These are phyloP conservation scores for Colostygia pectinataria DNA, from an alignment of 2,888 invertebrate genomes.

Conservation along the genomic window DNA sequence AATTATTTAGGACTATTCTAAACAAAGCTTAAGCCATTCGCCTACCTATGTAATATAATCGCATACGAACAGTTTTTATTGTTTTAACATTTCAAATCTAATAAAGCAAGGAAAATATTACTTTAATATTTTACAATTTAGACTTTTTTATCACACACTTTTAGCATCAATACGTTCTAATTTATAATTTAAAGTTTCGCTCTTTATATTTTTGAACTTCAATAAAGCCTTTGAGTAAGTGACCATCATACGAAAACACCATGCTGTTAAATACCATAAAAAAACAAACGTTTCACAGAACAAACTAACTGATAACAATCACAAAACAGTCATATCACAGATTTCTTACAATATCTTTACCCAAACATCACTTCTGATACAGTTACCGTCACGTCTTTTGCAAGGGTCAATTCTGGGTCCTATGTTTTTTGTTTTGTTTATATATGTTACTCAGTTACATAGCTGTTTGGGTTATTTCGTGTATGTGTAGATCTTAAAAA, in stretches of 20 bases:
- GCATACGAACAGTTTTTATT: conserved; percentile 5
- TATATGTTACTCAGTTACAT: not conserved
- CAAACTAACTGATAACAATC: conserved; percentile 32
- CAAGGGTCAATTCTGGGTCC: conserved; percentile 43
- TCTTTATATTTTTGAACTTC: conserved; percentile 5
- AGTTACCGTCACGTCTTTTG: conserved; percentile 32
- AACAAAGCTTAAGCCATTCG: conserved; percentile 29
- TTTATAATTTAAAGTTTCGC: not conserved
- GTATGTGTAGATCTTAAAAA: too few relatives aligned
- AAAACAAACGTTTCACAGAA: conserved; percentile 35
- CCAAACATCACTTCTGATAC: conserved; percentile 29
- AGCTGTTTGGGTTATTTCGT: too few relatives aligned
- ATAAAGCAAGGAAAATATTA: conserved; percentile 7
- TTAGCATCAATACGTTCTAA: conserved; percentile 4
- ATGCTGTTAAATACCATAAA: conserved; percentile 38
- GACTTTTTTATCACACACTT: not conserved
- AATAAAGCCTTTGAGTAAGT: conserved; percentile 29
- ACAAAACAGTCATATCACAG: conserved; percentile 32
- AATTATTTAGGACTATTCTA: conserved; percentile 17
- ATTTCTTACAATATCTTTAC: conserved; percentile 27
- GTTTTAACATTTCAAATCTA: conserved; percentile 7
- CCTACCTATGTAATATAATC: conserved; percentile 11
- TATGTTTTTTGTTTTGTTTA: conserved; percentile 22
- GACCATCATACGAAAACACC: conserved; percentile 30
- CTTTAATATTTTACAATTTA: not conserved